Evolutionary conservation across 2,888 invertebrate species (phyloP).

Genomic region (Oeneis ivallda): DNA sequence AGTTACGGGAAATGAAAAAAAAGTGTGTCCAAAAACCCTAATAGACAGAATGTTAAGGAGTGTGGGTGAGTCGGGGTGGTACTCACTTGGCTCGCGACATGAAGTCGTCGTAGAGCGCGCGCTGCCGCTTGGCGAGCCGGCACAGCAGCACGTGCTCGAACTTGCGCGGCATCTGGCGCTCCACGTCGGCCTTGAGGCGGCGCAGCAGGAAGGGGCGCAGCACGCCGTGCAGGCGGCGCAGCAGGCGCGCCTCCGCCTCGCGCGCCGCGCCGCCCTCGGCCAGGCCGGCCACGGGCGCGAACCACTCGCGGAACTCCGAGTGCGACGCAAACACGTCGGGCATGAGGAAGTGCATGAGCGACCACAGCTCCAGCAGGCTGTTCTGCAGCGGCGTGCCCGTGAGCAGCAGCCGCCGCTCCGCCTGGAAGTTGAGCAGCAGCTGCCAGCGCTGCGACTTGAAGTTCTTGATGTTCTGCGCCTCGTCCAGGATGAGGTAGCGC

Average conservation of each 20-base stretch:
- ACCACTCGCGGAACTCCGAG: constrained; percentile 98
- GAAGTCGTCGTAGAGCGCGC: constrained; percentile 99
- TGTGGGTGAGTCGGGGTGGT: background rate
- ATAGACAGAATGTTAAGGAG: no score
- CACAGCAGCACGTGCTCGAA: constrained; percentile 97
- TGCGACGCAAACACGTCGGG: constrained; percentile 98
- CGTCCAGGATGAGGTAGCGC: constrained; percentile 98
- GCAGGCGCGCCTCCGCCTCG: constrained; percentile 53
- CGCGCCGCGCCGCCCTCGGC: constrained; percentile 57
- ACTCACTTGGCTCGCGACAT: constrained; percentile 96
- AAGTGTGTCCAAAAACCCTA: no score
- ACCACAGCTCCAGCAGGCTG: constrained; percentile 98
- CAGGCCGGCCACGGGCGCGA: constrained; percentile 92
- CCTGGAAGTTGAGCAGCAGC: constrained; percentile 95
- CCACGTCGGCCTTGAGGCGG: constrained; percentile 96
- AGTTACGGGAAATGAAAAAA: no score
- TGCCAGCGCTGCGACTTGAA: constrained; percentile 99
- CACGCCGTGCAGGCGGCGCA: constrained; percentile 70
- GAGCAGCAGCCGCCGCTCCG: constrained; percentile 92
- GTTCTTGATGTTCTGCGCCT: constrained; percentile 99
- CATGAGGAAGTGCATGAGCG: constrained; percentile 99
- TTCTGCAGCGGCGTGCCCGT: constrained; percentile 98
- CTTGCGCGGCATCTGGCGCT: constrained; percentile 97
- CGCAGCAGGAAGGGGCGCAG: constrained; percentile 96
- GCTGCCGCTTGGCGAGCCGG: constrained; percentile 96